phyloP scores from a whole-genome alignment of 2,113 vertebrate species.

The Haemorhous mexicanus region DNA sequence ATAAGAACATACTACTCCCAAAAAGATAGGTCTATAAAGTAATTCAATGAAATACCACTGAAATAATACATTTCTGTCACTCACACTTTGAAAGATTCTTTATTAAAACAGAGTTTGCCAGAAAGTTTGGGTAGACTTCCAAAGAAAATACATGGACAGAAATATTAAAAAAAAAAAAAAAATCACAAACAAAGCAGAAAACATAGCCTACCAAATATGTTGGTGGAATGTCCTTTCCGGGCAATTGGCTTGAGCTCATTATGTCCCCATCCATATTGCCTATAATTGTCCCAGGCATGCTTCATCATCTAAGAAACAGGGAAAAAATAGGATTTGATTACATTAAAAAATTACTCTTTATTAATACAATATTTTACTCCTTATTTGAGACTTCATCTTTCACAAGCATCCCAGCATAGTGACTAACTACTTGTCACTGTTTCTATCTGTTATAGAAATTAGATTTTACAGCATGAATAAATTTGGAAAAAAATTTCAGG shows the following conservation, averaged over 20 bases:
- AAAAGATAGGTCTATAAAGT: not conserved
- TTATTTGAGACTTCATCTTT: not conserved
- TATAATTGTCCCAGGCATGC: constrained; percentile 97
- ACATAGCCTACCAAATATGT: constrained; percentile 92
- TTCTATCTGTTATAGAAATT: not conserved
- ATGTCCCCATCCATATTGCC: constrained; percentile 96
- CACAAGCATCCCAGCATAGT: not conserved
- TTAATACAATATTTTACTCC: not conserved
- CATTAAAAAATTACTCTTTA: not conserved
- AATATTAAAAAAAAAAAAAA: not conserved
- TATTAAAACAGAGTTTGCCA: not conserved
- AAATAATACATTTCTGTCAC: not conserved
- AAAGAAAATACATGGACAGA: not conserved
- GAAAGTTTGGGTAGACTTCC: not conserved
- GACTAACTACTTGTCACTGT: not conserved
- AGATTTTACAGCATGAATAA: not conserved
- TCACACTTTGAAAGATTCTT: not conserved
- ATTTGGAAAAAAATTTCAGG: not conserved
- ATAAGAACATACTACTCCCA: not conserved
- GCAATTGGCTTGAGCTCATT: constrained; percentile 98
- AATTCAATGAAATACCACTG: not conserved
- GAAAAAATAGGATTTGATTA: constrained; percentile 8
- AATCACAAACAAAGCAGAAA: not conserved
- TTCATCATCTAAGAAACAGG: constrained; percentile 91
- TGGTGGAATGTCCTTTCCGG: constrained; percentile 97